These are phyloP conservation scores for Anoncus sp. DNA, from an alignment of 2,888 invertebrate species.

Conservation along the genomic window DNA sequence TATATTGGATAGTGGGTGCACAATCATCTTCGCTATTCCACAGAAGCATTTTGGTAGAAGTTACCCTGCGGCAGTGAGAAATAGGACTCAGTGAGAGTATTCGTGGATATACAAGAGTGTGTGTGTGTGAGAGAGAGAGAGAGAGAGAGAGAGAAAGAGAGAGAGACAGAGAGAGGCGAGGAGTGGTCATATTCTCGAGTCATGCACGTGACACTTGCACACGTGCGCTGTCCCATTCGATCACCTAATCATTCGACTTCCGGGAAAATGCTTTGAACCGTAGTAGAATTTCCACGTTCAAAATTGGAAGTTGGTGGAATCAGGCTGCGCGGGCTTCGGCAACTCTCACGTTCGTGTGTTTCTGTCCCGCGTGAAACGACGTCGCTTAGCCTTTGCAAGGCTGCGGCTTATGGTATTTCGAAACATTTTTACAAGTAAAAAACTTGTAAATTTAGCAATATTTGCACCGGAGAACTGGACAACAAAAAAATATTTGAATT, in stretches of 20 bases:
- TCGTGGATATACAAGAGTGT: neutral
- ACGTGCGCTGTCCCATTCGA: conserved; percentile 34
- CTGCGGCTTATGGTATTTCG: neutral
- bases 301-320: conserved; percentile 26
- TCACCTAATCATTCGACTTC: conserved; percentile 49
- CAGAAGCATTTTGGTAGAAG: conserved; percentile 21
- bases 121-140: conserved; percentile 1
- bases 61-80: conserved; percentile 14
- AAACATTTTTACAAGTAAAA: neutral
- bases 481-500: too few species aligned
- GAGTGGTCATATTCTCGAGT: conserved; percentile 22
- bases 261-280: conserved; percentile 19
- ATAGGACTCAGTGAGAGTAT: conserved; percentile 13
- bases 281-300: conserved; percentile 15
- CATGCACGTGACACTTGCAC: conserved; percentile 40
- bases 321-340: conserved; percentile 1
- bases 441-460: too few species aligned
- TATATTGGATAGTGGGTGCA: conserved; percentile 1
- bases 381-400: neutral
- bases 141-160: neutral
- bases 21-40: conserved; percentile 5
- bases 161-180: neutral
- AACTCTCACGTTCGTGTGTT: conserved; percentile 16
- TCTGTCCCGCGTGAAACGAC: neutral
- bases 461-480: too few species aligned